Percentiles rank a stretch among this genome's conserved stretches.
Conservation (phyloP, 2,113 vertebrate species). For the Dromaius novaehollandiae region DNA sequence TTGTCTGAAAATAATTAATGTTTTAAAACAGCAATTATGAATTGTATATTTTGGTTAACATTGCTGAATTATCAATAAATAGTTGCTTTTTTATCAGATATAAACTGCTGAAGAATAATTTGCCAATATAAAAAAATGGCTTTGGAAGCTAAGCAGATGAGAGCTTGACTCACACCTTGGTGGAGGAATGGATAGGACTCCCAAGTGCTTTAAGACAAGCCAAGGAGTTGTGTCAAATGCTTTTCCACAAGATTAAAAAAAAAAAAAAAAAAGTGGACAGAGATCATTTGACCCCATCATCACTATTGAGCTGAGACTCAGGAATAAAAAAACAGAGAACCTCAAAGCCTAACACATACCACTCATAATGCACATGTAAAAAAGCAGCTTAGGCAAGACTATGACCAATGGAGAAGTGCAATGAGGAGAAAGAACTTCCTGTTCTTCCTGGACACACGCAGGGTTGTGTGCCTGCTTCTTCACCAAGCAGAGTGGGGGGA, state of each 20-base stretch:
- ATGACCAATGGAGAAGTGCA: background rate
- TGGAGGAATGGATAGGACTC: background rate
- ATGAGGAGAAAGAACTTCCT: background rate
- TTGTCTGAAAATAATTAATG: background rate
- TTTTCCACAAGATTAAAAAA: background rate
- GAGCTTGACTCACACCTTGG: background rate
- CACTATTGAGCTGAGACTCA: background rate
- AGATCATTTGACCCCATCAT: background rate
- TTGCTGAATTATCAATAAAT: background rate
- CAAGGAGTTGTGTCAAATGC: background rate
- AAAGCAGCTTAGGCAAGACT: background rate
- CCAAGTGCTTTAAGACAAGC: background rate
- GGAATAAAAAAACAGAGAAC: background rate
- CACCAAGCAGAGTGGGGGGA: background rate
- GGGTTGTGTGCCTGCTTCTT: background rate
- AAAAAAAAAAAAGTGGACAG: too few species aligned
- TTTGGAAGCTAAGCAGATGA: background rate
- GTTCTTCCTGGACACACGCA: accelerated
- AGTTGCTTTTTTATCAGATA: background rate
- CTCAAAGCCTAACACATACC: background rate
- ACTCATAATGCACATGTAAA: accelerated
- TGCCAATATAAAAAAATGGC: background rate
- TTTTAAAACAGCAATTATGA: background rate
- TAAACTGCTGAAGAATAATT: background rate
- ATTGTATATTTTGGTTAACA: background rate